Evolutionary conservation across 2,113 vertebrate genomes (phyloP).

Genomic region (Platanista minor): DNA sequence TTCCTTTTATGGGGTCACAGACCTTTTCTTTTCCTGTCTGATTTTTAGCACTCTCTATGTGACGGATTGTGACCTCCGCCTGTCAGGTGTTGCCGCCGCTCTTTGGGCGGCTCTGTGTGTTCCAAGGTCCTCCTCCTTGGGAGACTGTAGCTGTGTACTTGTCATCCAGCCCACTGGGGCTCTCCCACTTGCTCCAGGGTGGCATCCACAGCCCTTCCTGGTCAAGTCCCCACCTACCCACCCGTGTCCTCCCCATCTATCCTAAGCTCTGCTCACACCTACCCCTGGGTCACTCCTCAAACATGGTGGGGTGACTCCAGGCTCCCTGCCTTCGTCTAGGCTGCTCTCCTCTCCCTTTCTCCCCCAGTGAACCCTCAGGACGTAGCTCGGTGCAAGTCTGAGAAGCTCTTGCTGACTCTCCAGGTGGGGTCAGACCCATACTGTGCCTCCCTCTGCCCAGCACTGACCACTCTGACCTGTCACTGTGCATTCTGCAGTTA

Average conservation of each 20-base stretch:
- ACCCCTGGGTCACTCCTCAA: not conserved
- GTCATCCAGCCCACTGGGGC: not conserved
- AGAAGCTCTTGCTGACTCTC: not conserved
- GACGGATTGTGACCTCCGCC: not conserved
- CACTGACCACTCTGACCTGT: not conserved
- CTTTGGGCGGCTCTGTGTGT: not conserved
- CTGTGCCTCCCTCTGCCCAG: not conserved
- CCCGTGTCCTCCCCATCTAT: not conserved
- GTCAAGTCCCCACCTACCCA: not conserved
- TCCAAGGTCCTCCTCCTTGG: not conserved
- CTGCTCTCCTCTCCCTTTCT: not conserved
- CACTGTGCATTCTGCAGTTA: not conserved
- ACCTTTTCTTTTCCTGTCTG: not conserved
- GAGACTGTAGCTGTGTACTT: not conserved
- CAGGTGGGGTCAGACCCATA: not conserved
- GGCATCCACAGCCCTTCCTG: not conserved
- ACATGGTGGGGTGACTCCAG: rapidly evolving
- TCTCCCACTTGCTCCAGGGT: not conserved
- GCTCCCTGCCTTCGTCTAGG: not conserved
- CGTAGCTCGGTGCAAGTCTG: not conserved
- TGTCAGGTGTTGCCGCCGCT: not conserved
- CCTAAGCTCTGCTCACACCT: not conserved
- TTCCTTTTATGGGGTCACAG: not conserved
- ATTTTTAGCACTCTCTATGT: not conserved
- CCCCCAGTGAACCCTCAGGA: not conserved